These are phyloP conservation scores for Dunckerocampus dactyliophorus DNA, from an alignment of 2,113 vertebrate genomes.

Conservation along the genomic window DNA sequence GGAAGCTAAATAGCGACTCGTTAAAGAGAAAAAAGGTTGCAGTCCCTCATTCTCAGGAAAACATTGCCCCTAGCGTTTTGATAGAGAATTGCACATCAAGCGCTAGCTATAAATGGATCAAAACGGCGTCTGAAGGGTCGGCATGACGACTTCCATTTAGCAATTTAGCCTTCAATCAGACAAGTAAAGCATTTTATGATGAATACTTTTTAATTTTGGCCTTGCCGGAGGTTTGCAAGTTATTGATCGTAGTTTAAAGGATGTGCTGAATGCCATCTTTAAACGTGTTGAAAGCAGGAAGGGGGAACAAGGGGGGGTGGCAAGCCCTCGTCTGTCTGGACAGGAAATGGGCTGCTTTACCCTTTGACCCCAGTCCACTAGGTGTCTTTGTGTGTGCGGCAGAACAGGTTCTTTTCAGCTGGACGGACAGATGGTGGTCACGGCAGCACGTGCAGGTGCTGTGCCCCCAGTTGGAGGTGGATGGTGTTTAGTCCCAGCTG, in stretches of 20 bases:
- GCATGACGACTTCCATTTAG: too few species aligned
- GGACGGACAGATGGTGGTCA: constrained; percentile 66
- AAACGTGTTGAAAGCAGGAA: neutral
- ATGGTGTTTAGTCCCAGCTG: constrained; percentile 57
- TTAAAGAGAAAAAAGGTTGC: too few species aligned
- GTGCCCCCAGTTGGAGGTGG: constrained; percentile 47
- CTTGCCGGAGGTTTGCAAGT: neutral
- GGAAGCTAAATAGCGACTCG: too few species aligned
- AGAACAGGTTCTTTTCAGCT: constrained; percentile 51
- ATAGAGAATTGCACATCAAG: too few species aligned
- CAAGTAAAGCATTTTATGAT: too few species aligned
- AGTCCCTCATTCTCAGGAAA: too few species aligned
- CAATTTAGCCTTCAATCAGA: too few species aligned
- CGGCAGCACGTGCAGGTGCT: constrained; percentile 61
- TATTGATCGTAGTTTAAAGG: neutral
- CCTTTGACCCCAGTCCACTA: constrained; percentile 51
- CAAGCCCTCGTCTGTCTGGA: constrained; percentile 60
- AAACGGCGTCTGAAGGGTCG: too few species aligned
- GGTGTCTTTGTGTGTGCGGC: constrained; percentile 27
- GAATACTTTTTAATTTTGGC: neutral
- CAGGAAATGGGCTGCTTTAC: constrained; percentile 67
- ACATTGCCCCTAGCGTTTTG: too few species aligned
- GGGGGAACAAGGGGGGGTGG: constrained; percentile 14
- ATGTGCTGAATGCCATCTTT: neutral
- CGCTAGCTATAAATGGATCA: too few species aligned